Conservation (phyloP, 1,140 invertebrate genomes). For the Akabosia matsudoensis region DNA sequence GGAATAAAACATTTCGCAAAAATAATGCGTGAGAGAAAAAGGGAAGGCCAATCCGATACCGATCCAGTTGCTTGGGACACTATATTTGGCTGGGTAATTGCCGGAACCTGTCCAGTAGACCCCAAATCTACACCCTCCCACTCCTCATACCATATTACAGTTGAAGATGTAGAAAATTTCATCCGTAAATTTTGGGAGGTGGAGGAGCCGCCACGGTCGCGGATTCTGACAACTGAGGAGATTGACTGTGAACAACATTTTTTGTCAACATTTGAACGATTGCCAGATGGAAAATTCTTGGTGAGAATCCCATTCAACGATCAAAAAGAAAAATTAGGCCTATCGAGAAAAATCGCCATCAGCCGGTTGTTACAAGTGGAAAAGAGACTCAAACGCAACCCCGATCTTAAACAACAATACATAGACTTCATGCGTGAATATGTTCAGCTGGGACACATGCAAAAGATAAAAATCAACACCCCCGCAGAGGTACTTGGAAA, state of each 20-base stretch:
- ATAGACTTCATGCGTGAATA: slow-evolving; percentile 50
- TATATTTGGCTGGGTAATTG: not conserved
- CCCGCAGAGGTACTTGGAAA: not conserved
- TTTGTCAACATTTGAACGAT: not conserved
- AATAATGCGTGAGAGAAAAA: not conserved
- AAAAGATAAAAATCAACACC: not conserved
- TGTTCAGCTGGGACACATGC: slow-evolving; percentile 50
- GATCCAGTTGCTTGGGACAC: not conserved
- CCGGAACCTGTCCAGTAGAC: not conserved
- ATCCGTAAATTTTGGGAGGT: not conserved
- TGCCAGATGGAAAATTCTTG: not conserved
- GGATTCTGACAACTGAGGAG: not conserved
- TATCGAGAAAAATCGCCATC: not conserved
- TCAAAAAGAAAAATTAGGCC: not conserved
- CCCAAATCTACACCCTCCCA: not conserved
- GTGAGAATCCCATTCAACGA: not conserved
- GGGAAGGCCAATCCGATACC: not conserved
- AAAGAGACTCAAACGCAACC: not conserved
- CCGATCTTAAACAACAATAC: not conserved
- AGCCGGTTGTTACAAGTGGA: not conserved
- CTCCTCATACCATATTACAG: not conserved
- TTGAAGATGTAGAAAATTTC: not conserved
- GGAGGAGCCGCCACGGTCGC: not conserved
- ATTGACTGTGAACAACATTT: not conserved
- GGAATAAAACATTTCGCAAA: not conserved